Percentiles rank a stretch among this genome's conserved stretches.
Evolutionary conservation across 2,888 invertebrate species (phyloP).

Genomic region (Aleiodes alternator): DNA sequence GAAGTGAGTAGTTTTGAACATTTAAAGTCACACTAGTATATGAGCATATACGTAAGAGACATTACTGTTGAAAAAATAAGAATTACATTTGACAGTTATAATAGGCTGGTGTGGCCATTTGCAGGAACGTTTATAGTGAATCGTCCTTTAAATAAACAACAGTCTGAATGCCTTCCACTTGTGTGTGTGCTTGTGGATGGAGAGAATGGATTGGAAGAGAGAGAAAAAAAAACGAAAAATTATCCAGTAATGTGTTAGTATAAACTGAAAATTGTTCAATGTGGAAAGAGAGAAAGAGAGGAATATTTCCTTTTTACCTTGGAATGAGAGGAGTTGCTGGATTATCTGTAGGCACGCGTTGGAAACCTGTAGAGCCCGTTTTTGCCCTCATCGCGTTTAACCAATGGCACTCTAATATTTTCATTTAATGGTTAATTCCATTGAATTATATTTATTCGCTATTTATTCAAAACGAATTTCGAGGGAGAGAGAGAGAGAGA

Average conservation of each 20-base stretch:
- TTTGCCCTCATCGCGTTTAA: slow-evolving; percentile 24
- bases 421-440: slow-evolving; percentile 25
- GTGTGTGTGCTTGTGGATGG: slow-evolving; percentile 10
- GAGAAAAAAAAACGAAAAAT: slow-evolving; percentile 51
- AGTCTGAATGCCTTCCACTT: slow-evolving; percentile 3
- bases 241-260: slow-evolving; percentile 21
- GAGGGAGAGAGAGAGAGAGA: not conserved
- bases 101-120: slow-evolving; percentile 63
- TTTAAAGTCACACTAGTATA: slow-evolving; percentile 19
- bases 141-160: slow-evolving; percentile 63
- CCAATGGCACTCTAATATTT: slow-evolving; percentile 32
- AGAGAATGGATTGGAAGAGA: slow-evolving; percentile 44
- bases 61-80: slow-evolving; percentile 37
- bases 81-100: slow-evolving; percentile 65
- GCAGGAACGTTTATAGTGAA: slow-evolving; percentile 66
- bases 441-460: slow-evolving; percentile 6
- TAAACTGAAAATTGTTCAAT: slow-evolving; percentile 30
- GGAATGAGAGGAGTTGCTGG: slow-evolving; percentile 33
- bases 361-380: slow-evolving; percentile 45
- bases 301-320: slow-evolving; percentile 27
- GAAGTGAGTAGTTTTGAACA: slow-evolving; percentile 13
- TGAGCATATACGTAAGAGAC: slow-evolving; percentile 12
- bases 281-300: slow-evolving; percentile 3
- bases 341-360: slow-evolving; percentile 34
- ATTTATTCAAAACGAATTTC: slow-evolving; percentile 3